Evolutionary conservation across 2,888 invertebrate species (phyloP).

Genomic region (Desoria tigrina): DNA sequence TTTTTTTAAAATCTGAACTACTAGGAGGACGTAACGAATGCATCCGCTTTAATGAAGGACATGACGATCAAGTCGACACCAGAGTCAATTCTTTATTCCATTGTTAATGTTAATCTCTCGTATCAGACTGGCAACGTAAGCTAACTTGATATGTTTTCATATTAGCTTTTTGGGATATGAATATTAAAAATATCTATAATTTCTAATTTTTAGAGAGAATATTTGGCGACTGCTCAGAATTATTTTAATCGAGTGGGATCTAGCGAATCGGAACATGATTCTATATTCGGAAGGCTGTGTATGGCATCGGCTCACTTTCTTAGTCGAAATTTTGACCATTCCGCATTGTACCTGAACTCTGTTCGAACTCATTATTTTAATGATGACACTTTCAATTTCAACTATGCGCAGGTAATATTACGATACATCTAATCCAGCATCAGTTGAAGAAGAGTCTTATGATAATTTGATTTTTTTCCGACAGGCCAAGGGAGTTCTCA

Average conservation of each 20-base stretch:
- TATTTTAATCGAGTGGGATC: conserved; percentile 95
- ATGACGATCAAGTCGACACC: conserved; percentile 90
- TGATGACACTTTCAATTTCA: conserved; percentile 84
- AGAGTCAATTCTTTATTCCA: conserved; percentile 94
- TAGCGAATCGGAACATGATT: conserved; percentile 95
- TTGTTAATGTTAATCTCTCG: conserved; percentile 89
- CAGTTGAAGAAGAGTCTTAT: too few relatives aligned
- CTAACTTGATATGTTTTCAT: conserved; percentile 8
- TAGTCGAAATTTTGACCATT: conserved; percentile 92
- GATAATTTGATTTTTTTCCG: too few relatives aligned
- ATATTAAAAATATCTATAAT: neutral
- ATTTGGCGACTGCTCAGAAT: conserved; percentile 91
- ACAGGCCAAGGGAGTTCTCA: conserved; percentile 85
- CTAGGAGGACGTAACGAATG: conserved; percentile 79
- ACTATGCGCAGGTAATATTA: conserved; percentile 70
- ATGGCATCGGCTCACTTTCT: conserved; percentile 98
- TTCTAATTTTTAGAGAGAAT: conserved; percentile 72
- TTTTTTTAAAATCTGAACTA: too few relatives aligned
- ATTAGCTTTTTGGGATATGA: conserved; percentile 15
- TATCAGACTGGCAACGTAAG: conserved; percentile 87
- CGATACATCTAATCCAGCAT: too few relatives aligned
- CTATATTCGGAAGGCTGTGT: conserved; percentile 93
- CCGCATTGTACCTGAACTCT: conserved; percentile 91
- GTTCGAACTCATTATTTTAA: conserved; percentile 94
- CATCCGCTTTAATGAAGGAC: conserved; percentile 83